Percentiles rank a stretch among this genome's conserved stretches.
These are phyloP conservation scores for Latheticus oryzae DNA, from an alignment of 2,888 invertebrate species.

Conservation along the genomic window DNA sequence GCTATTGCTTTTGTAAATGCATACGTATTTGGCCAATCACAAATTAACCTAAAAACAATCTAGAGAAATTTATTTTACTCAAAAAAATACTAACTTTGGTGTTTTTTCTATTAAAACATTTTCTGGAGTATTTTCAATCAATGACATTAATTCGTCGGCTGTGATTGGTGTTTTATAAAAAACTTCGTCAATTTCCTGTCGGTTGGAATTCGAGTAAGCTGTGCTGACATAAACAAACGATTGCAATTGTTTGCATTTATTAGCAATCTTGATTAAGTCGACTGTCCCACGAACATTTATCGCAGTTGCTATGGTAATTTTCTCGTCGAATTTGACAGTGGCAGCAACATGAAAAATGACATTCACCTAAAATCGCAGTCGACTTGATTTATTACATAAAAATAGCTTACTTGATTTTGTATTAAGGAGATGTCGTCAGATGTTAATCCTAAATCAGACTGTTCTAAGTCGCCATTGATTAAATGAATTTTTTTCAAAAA, in stretches of 20 bases:
- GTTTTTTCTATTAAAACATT: constrained; percentile 46
- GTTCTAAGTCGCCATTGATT: constrained; percentile 69
- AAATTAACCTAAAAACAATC: constrained; percentile 67
- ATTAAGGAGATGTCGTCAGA: no score
- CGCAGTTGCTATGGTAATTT: constrained; percentile 64
- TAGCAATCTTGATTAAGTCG: constrained; percentile 65
- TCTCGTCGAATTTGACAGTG: constrained; percentile 69
- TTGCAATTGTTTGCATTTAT: constrained; percentile 70
- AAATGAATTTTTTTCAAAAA: constrained; percentile 70
- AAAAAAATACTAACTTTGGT: constrained; percentile 5
- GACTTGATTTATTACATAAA: neutral
- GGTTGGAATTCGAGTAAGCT: constrained; percentile 52
- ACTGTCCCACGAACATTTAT: constrained; percentile 68
- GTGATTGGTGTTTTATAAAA: constrained; percentile 67
- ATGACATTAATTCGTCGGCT: constrained; percentile 63
- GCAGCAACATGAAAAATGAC: constrained; percentile 65
- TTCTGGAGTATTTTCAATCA: constrained; percentile 58
- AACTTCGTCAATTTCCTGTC: constrained; percentile 52
- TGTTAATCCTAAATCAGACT: constrained; percentile 69
- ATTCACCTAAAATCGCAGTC: constrained; percentile 20
- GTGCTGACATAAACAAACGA: constrained; percentile 55
- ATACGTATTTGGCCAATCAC: constrained; percentile 77
- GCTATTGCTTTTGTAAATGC: constrained; percentile 78
- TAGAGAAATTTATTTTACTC: no score
- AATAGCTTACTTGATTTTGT: neutral